phyloP scores from a whole-genome alignment of 2,113 vertebrate genomes.

The Perognathus longimembris region DNA sequence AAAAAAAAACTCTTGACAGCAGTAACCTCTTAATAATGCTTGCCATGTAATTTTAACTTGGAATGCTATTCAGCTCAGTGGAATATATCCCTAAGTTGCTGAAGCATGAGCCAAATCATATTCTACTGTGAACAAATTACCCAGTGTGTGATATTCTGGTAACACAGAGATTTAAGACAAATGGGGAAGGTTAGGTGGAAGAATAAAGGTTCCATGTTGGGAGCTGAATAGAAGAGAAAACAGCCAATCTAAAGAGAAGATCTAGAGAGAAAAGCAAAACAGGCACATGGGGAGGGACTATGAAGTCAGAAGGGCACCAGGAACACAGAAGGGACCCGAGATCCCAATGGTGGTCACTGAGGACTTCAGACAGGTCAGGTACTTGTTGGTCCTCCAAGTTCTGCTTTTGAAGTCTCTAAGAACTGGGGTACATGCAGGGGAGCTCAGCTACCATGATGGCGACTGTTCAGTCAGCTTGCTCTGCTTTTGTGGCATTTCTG shows the following conservation, averaged over 20 bases:
- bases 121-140: background rate
- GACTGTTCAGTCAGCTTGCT: background rate
- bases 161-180: background rate
- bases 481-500: background rate
- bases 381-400: background rate
- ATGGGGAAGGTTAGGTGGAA: background rate
- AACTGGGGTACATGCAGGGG: no score
- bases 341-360: background rate
- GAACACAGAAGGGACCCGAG: background rate
- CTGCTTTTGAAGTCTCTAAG: background rate
- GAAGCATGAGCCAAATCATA: background rate
- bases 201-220: background rate
- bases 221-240: background rate
- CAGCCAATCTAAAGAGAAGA: background rate
- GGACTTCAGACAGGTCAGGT: background rate
- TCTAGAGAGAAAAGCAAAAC: no score
- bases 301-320: background rate
- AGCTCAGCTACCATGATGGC: background rate
- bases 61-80: background rate
- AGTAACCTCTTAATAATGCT: constrained; percentile 45
- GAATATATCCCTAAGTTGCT: background rate
- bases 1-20: background rate
- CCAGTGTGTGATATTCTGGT: background rate
- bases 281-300: background rate
- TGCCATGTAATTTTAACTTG: constrained; percentile 10